phyloP scores from a whole-genome alignment of 2,888 invertebrate species.

The Anorthoa munda region DNA sequence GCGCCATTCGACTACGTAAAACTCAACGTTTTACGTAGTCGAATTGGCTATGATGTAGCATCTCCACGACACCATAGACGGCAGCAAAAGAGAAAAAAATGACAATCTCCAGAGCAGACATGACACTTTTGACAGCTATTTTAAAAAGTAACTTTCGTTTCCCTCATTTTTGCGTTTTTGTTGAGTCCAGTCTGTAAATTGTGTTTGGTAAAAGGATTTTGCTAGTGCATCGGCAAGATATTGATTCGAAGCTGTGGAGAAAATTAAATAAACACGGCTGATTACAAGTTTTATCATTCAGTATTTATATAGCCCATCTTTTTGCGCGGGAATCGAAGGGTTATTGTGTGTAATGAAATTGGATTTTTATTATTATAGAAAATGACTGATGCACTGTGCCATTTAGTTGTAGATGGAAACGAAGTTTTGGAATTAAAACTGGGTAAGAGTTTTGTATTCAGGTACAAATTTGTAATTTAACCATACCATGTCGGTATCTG shows the following conservation, averaged over 20 bases:
- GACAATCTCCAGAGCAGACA: not conserved
- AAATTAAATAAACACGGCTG: not conserved
- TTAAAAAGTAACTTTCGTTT: constrained; percentile 62
- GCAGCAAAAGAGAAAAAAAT: not conserved
- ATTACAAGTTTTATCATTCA: constrained; percentile 13
- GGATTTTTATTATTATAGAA: constrained; percentile 58
- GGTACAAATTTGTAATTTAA: not conserved
- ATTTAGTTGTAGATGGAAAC: constrained; percentile 91
- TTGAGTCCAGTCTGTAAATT: constrained; percentile 49
- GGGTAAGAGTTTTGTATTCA: constrained; percentile 74
- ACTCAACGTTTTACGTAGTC: constrained; percentile 16
- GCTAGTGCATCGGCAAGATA: constrained; percentile 8
- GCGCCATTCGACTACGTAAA: no score
- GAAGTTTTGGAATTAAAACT: constrained; percentile 91
- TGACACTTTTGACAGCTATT: constrained; percentile 55
- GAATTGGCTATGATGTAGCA: not conserved
- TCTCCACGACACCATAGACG: not conserved
- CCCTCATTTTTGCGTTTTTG: constrained; percentile 51
- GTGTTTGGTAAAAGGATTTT: constrained; percentile 40
- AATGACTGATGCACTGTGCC: constrained; percentile 88
- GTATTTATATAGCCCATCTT: constrained; percentile 28
- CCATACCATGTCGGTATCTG: not conserved
- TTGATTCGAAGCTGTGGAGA: constrained; percentile 13
- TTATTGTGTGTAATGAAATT: constrained; percentile 53
- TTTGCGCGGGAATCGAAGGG: constrained; percentile 72